Evolutionary conservation across 2,113 vertebrate genomes (phyloP), one percentile per base, ranked within the genome.

Genomic region (Notarius quadriscutis): DNA sequence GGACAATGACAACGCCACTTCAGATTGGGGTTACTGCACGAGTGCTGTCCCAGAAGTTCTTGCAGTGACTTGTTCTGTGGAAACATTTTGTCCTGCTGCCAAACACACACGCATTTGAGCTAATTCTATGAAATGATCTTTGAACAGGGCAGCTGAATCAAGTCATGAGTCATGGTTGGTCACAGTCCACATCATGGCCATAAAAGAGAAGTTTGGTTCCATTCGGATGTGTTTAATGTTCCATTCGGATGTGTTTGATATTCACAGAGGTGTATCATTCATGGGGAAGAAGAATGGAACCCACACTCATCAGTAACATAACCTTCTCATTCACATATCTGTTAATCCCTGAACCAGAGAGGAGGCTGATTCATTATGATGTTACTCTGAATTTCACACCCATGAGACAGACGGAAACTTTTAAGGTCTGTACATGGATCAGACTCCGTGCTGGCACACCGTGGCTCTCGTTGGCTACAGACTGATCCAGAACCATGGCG

Each of bases 341-440:
- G 62, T 78, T 83, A 84, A 71, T 87, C 11, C 55, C 62, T 81
- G 63, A 51, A 27, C 50, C 67, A 78, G 34, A 60, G 58, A 30
- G 71, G 72, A n/a, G 58, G 22, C 41, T 41, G 53, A 57, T 79
- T 86, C 79, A 87, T 79, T 69, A 71, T 83, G 71, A 67, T 81
- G 69, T 50, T 50, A 48, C n/a, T 78, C 53, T 77, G 63, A 86
- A 81, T 83, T 51, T 86, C 83, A 72, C 86, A 79, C 84, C 83
- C 30, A 63, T 7, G 41, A 83, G 89, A 53, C 83, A 88, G 84
- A 83, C 74, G 25, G 79, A 78, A 72, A 71, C 53, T 25, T 41
- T 5, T 72, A 11, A 12, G 53, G 12, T 30, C 69, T 60, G 79
- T 55, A 30, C 80, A 18, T 63, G 34, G 79, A 74, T 86, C 84